Evolutionary conservation across 2,797 vertebrate species (phyloP).

Genomic region (Agapornis canus): DNA sequence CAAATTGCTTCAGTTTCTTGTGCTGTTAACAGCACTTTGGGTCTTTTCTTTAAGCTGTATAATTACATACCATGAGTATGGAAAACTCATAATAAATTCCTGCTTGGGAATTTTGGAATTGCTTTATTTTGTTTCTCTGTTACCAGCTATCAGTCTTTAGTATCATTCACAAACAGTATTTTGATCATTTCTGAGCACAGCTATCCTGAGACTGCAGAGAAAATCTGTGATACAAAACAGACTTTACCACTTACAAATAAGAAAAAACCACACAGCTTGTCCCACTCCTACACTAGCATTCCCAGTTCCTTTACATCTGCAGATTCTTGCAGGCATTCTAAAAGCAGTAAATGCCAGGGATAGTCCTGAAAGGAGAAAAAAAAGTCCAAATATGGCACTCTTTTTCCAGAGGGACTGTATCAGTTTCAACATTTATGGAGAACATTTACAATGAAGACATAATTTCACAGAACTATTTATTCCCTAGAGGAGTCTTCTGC

Average conservation of each 20-base stretch:
- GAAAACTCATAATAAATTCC: background rate
- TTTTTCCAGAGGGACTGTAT: background rate
- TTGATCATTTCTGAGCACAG: background rate
- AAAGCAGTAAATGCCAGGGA: background rate
- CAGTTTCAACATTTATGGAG: background rate
- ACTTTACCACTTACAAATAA: background rate
- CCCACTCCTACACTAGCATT: background rate
- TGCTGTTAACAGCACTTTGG: background rate
- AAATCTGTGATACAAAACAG: background rate
- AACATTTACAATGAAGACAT: background rate
- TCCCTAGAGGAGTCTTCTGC: background rate
- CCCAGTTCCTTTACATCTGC: background rate
- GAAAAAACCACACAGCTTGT: background rate
- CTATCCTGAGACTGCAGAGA: background rate
- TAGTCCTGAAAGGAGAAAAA: background rate
- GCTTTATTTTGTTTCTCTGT: background rate
- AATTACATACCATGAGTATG: background rate
- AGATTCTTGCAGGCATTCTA: background rate
- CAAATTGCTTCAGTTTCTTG: background rate
- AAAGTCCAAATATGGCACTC: background rate
- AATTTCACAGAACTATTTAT: background rate
- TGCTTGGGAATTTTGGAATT: background rate
- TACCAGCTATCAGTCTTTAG: background rate
- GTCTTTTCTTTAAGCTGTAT: background rate
- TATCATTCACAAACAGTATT: background rate